Evolutionary conservation across 2,797 vertebrate species (phyloP).

Genomic region (Hemibagrus guttatus): DNA sequence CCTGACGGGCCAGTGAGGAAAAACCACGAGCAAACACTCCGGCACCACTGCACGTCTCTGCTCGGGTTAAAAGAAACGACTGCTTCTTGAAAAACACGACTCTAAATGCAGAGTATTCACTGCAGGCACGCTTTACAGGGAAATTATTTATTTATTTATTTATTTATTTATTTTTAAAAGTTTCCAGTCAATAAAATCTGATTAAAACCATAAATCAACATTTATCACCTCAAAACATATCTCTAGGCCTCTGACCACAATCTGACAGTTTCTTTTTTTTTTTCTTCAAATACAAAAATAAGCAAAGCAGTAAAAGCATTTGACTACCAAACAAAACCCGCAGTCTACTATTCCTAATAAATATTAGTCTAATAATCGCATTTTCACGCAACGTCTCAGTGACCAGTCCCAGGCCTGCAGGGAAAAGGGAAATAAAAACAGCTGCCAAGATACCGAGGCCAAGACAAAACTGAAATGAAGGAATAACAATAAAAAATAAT

Average conservation of each 20-base stretch:
- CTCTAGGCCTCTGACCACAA: neutral
- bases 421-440: neutral
- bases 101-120: conserved; percentile 17
- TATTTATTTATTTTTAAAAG: no score
- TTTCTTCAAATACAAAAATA: neutral
- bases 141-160: no score
- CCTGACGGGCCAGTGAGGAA: conserved; percentile 5
- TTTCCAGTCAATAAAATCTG: neutral
- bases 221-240: neutral
- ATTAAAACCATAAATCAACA: neutral
- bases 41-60: conserved; percentile 11
- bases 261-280: neutral
- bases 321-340: neutral
- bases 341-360: neutral
- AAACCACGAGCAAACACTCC: conserved; percentile 23
- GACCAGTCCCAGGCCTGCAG: conserved; percentile 17
- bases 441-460: conserved; percentile 36
- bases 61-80: neutral
- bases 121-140: neutral
- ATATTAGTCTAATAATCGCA: neutral
- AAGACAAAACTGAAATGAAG: conserved; percentile 19
- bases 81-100: neutral
- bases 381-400: neutral
- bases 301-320: neutral
- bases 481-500: conserved; percentile 14